Evolutionary conservation across 2,113 vertebrate genomes (phyloP).

Genomic region (Symphodus melops): DNA sequence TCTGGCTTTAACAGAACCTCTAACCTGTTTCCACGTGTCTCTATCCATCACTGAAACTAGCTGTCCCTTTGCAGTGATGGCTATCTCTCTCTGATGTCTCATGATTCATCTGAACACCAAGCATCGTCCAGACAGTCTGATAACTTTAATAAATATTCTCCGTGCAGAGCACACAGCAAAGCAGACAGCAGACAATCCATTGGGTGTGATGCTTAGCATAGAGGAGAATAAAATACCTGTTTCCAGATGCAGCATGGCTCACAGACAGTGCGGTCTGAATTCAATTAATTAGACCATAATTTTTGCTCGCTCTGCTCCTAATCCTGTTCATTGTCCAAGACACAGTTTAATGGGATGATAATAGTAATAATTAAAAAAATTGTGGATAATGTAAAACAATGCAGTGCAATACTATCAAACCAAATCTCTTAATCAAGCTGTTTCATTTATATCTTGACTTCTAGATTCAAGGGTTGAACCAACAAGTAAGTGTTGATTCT

Average conservation of each 20-base stretch:
- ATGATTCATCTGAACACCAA: neutral
- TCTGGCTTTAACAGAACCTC: no score
- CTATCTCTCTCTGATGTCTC: neutral
- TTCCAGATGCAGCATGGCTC: neutral
- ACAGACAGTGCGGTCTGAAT: neutral
- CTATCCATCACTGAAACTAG: neutral
- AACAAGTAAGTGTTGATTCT: no score
- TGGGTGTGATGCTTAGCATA: slow-evolving; percentile 17
- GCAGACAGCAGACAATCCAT: slow-evolving; percentile 10
- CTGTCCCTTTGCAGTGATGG: neutral
- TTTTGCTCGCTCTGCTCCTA: no score
- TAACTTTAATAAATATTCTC: neutral
- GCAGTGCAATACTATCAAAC: no score
- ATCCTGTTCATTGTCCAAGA: no score
- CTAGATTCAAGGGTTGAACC: no score
- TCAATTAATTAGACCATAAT: no score
- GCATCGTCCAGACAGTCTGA: slow-evolving; percentile 5
- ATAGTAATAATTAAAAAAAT: no score
- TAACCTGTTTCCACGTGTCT: neutral
- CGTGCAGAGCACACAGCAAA: neutral
- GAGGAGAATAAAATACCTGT: slow-evolving; percentile 26
- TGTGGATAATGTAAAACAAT: no score
- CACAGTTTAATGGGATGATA: no score
- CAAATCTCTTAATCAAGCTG: no score
- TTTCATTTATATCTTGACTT: no score